Base-by-base conservation (phyloP, 2,113 vertebrate genomes). In the Semnornis frantzii region DNA sequence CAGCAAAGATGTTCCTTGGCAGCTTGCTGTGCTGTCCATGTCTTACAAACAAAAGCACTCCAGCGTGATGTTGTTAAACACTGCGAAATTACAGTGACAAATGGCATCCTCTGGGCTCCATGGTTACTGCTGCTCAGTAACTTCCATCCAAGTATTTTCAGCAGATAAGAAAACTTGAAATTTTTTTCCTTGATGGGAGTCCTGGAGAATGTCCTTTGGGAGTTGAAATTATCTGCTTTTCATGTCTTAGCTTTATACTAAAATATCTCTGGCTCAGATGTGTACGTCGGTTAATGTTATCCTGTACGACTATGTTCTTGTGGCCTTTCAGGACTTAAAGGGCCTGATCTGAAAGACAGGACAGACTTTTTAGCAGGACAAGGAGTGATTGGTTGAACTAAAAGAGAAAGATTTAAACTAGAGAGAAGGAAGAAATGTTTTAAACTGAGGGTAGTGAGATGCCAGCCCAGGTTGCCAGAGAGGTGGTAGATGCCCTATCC, bases 61-160 rank as follows among this genome's bases (percentile, higher is more conserved):
- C 6, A 5, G 52, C 0, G 0, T 6, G 37, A 27, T 5, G 1
- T 30, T 81, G 55, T 57, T 95, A 68, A 85, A 58, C 85, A 78
- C 90, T 62, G 70, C 25, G 15, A 75, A 93, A 80, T 44, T 62
- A 59, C 74, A 85, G 55, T 75, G 39, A 95, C 89, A 92, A 78
- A 68, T 30, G 64, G 48, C 18, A n/a, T 42, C 34, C 30, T 71
- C 77, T 69, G 42, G 71, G 39, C 72, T 93, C 42, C 42, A 5
- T 46, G n/a, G 37, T 93, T 92, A 82, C 60, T 28, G 39, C 55
- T 42, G 62, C 46, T 54, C 77, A 44, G 42, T 71, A 86, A 37
- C 46, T 79, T 82, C 63, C 8, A 6, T 10, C 9, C 5, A 16
- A 79, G 50, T 34, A 31, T 73, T 93, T 93, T 65, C 50, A 52